Base-by-base conservation (phyloP, 2,888 invertebrate species). In the Orthosia gracilis region DNA sequence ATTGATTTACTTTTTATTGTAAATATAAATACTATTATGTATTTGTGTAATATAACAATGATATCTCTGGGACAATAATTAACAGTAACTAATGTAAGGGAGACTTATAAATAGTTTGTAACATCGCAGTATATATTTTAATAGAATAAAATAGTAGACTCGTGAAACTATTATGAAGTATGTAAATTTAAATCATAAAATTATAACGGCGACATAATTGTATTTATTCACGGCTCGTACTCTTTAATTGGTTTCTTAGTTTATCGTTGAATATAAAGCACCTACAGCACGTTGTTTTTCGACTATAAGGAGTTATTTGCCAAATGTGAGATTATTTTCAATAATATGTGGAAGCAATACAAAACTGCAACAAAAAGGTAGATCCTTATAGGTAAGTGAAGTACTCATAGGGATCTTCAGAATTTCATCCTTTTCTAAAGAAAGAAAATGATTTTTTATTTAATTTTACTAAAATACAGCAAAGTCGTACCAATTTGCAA, bases 341-440 rank as follows among this genome's bases (percentile, higher is more conserved):
- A 95, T 95, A 95, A 95, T 96, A 95, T 95, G 94, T 96, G 96
- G 95, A 95, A 96, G 95, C 94, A 91, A 91, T 91, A 93, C 92
- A 93, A 91, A 92, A 88, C 82, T 84, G 84, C 78, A 80, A 68
- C 23, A 62, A 67, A 63, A 65, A 59, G 4, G 13, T 61, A 17
- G 61, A 61, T 45, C 61, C 40, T 21, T 21, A 61, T 31, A 40
- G 58, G 18, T 58, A 12, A 58, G 52, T 70, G 66, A 67, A 64
- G 64, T 50, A 75, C 40, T 61, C 47, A 21, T 55, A 76, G 74
- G 75, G 50, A 5, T 67, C 40, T 71, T 75, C 58, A 63, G 31
- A 15, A 18, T n/a, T 31, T n/a, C 3, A 31, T 58, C 11, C 13
- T 17, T 54, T 21, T 21, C 12, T 5, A 12, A 31, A 18, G 9